Conservation (phyloP, 2,888 invertebrate genomes). For the Drosophila demipolita region DNA sequence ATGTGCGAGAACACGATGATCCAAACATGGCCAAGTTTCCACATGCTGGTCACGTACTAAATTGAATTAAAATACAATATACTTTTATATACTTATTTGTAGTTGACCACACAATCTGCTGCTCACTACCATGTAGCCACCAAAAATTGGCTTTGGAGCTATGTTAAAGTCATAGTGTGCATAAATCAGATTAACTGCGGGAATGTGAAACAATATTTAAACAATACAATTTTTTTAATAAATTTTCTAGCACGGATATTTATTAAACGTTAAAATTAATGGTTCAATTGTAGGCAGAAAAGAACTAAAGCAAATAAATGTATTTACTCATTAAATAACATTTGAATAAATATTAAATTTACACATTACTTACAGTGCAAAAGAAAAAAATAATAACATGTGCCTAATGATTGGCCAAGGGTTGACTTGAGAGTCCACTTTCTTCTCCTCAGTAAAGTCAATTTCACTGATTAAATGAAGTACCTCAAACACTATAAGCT, state of each 20-base stretch:
- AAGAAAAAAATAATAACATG: background rate
- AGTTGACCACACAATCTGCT: conserved; percentile 4
- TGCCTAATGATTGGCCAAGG: background rate
- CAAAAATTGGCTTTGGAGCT: background rate
- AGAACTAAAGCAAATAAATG: background rate
- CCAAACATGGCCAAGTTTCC: conserved; percentile 40
- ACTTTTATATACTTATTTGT: conserved; percentile 21
- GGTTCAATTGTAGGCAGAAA: background rate
- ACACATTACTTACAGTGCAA: background rate
- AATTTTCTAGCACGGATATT: background rate
- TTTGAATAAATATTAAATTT: background rate
- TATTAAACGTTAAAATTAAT: background rate
- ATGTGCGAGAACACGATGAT: conserved; percentile 61
- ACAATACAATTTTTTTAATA: background rate
- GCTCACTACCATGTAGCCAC: conserved; percentile 14
- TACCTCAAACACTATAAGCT: background rate
- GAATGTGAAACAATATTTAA: background rate
- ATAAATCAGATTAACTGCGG: background rate
- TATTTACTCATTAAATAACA: background rate
- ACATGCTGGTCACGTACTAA: conserved; percentile 60
- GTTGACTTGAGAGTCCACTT: background rate
- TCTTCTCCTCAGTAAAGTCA: background rate
- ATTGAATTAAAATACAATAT: conserved; percentile 25
- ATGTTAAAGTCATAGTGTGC: background rate
- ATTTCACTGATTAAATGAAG: conserved; percentile 11